Evolutionary conservation across 2,888 invertebrate species (phyloP).

Genomic region (Sylvicola cinctus): DNA sequence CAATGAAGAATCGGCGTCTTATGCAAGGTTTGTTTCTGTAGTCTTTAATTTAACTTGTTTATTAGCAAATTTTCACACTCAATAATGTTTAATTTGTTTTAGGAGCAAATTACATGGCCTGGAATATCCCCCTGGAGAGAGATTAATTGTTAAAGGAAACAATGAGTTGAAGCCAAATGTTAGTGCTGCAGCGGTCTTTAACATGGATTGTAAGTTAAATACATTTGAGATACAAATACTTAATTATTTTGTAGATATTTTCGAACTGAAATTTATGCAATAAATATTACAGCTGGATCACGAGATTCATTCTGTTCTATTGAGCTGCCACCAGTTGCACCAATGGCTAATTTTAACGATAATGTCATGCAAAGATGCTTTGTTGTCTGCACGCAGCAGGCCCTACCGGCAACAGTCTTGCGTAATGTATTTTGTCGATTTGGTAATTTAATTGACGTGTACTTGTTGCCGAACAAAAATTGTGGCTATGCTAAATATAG

Average conservation of each 20-base stretch:
- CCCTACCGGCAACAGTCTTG: slow-evolving; percentile 57
- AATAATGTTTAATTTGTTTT: slow-evolving; percentile 29
- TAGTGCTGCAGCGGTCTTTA: too few species aligned
- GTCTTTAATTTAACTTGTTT: neutral
- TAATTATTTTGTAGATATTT: too few species aligned
- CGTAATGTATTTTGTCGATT: slow-evolving; percentile 81
- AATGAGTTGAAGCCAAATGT: slow-evolving; percentile 14
- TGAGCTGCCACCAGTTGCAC: slow-evolving; percentile 49
- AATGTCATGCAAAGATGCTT: slow-evolving; percentile 44
- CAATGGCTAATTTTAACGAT: slow-evolving; percentile 44
- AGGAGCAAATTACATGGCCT: slow-evolving; percentile 74
- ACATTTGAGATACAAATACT: too few species aligned
- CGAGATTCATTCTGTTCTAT: slow-evolving; percentile 45
- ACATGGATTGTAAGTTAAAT: too few species aligned
- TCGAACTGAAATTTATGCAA: too few species aligned
- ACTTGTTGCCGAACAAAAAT: slow-evolving; percentile 71
- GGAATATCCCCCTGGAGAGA: slow-evolving; percentile 77
- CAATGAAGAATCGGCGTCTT: slow-evolving; percentile 41
- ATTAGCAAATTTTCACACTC: slow-evolving; percentile 10
- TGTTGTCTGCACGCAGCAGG: slow-evolving; percentile 38
- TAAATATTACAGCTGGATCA: too few species aligned
- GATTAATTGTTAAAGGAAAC: slow-evolving; percentile 35
- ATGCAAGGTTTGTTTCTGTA: slow-evolving; percentile 25
- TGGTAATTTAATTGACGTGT: slow-evolving; percentile 76
- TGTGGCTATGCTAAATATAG: slow-evolving; percentile 86